Conservation (phyloP, 2,113 vertebrate genomes). For the Esox niger region DNA sequence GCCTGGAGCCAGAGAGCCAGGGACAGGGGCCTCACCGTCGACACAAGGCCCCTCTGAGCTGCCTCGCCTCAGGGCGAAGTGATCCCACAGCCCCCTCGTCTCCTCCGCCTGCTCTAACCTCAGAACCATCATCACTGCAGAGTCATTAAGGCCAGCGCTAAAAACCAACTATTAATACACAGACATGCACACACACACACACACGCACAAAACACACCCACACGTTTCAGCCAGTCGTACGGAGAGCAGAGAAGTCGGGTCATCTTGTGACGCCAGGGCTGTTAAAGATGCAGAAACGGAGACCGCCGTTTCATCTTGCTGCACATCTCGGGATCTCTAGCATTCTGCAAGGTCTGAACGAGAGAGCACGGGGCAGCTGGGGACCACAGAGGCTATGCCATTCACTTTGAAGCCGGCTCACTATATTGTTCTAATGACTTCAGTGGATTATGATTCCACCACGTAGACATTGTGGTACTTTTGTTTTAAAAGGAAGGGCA, state of each 20-base stretch:
- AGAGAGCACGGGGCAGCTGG: too few species aligned
- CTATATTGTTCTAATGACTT: too few species aligned
- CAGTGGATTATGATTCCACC: too few species aligned
- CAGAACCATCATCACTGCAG: background rate
- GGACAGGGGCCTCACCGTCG: slow-evolving; percentile 6
- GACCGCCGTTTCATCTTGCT: background rate
- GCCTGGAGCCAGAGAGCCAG: slow-evolving; percentile 38
- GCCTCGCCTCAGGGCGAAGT: slow-evolving; percentile 35
- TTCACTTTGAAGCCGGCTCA: too few species aligned
- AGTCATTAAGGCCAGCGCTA: background rate
- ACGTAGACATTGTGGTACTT: too few species aligned
- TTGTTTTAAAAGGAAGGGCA: too few species aligned
- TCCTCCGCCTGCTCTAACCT: slow-evolving; percentile 28
- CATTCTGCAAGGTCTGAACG: too few species aligned
- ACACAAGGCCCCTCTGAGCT: slow-evolving; percentile 37
- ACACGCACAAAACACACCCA: too few species aligned
- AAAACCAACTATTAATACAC: background rate
- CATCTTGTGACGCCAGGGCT: background rate
- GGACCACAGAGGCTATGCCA: too few species aligned
- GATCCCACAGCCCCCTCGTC: background rate
- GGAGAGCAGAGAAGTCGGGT: background rate
- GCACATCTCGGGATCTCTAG: background rate
- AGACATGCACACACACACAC: too few species aligned
- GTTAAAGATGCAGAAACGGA: background rate
- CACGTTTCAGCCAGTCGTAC: background rate